Evolutionary conservation across 2,888 invertebrate species (phyloP).

Genomic region (Dryomyza anilis): DNA sequence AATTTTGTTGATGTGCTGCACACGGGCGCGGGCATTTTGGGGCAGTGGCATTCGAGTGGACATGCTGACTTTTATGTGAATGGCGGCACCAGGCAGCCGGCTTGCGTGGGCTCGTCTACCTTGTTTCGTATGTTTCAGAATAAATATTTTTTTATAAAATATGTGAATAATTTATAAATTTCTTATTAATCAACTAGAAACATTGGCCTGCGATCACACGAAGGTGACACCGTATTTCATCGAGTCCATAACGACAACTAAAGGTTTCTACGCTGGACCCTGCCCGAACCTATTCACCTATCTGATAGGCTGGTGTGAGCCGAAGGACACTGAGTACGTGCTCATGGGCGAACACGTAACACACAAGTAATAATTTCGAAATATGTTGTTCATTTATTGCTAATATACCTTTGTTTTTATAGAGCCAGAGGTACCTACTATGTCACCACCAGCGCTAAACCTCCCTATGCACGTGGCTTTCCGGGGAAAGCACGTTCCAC

Average conservation of each 20-base stretch:
- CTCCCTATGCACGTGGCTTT: conserved; percentile 84
- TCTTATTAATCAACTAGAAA: too few relatives aligned
- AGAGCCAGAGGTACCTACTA: conserved; percentile 87
- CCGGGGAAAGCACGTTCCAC: conserved; percentile 67
- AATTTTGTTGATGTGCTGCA: conserved; percentile 83
- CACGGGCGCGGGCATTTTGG: conserved; percentile 85
- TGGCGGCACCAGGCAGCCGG: conserved; percentile 85
- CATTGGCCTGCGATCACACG: conserved; percentile 86
- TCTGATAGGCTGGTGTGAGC: conserved; percentile 82
- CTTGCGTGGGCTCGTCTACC: conserved; percentile 80
- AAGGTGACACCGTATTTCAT: conserved; percentile 90
- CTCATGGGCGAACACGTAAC: conserved; percentile 86
- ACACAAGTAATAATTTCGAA: conserved; percentile 66
- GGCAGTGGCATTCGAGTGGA: conserved; percentile 88
- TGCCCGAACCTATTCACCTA: conserved; percentile 83
- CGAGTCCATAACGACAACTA: conserved; percentile 80
- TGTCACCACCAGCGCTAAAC: conserved; percentile 82
- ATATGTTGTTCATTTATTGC: not conserved
- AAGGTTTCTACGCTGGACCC: conserved; percentile 85
- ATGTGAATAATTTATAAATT: too few relatives aligned
- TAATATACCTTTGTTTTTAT: conserved; percentile 25
- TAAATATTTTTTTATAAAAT: too few relatives aligned
- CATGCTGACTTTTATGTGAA: conserved; percentile 90
- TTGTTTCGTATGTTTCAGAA: conserved; percentile 74
- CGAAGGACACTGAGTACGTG: conserved; percentile 78